A percentile compares a stretch with the other conserved stretches of the same genome.
Conservation (phyloP, 2,888 invertebrate species). For the Smittia aterrima region DNA sequence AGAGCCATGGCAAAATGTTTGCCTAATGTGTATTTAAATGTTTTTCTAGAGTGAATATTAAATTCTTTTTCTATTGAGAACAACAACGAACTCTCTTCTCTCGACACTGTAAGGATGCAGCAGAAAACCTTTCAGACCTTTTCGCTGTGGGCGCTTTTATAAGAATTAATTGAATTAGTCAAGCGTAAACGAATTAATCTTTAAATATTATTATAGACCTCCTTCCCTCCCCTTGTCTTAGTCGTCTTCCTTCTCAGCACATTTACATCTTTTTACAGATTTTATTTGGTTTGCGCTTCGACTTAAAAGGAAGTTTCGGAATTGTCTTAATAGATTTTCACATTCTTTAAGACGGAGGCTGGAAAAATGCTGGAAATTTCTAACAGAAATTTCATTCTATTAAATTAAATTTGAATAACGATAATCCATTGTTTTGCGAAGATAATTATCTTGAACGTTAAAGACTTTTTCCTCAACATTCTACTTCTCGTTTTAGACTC, state of each 20-base stretch:
- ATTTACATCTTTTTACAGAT: conserved; percentile 1
- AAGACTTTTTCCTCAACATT: conserved; percentile 22
- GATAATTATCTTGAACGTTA: conserved; percentile 41
- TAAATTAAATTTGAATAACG: conserved; percentile 41
- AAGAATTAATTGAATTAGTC: conserved; percentile 43
- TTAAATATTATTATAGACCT: conserved; percentile 41
- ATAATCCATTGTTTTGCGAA: conserved; percentile 40
- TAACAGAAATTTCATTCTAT: conserved; percentile 15
- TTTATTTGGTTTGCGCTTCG: conserved; percentile 15
- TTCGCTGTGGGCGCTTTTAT: conserved; percentile 41
- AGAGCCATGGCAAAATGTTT: conserved; percentile 20
- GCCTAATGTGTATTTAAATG: conserved; percentile 42
- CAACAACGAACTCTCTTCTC: conserved; percentile 4
- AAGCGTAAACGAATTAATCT: conserved; percentile 43
- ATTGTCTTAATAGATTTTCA: conserved; percentile 16
- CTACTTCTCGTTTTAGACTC: background rate
- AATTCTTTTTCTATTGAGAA: conserved; percentile 30
- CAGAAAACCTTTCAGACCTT: conserved; percentile 40
- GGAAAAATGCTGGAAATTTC: background rate
- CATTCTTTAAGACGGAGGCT: background rate
- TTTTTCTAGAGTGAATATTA: conserved; percentile 41
- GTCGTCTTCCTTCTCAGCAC: background rate
- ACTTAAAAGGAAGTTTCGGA: background rate
- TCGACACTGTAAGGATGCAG: conserved; percentile 10
- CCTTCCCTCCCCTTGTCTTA: background rate